A percentile compares a stretch with the other conserved stretches of the same genome.
Evolutionary conservation across 2,888 invertebrate species (phyloP).

Genomic region (Silvanus unidentatus): DNA sequence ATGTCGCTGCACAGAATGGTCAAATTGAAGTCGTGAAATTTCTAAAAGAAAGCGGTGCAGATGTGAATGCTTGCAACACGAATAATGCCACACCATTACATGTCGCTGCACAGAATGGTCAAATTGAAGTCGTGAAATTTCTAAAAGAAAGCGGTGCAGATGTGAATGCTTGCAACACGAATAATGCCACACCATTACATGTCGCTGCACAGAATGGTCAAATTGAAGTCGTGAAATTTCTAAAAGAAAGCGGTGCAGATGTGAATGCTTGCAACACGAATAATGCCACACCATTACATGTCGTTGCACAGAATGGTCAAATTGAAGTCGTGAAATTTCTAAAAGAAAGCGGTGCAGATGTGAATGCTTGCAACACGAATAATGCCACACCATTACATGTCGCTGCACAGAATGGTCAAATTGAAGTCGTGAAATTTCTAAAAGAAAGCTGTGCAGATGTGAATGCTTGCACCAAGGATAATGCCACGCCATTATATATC

Average conservation of each 20-base stretch:
- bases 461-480: no score
- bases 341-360: no score
- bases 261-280: no score
- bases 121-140: slow-evolving; percentile 10
- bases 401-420: background rate
- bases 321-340: no score
- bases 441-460: no score
- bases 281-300: no score
- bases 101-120: slow-evolving; percentile 14
- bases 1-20: background rate
- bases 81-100: slow-evolving; percentile 16
- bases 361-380: background rate
- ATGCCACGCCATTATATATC: no score
- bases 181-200: slow-evolving; percentile 28
- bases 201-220: slow-evolving; percentile 13
- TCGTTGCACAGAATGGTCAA: no score
- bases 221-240: no score
- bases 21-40: background rate
- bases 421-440: background rate
- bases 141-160: slow-evolving; percentile 12
- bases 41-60: slow-evolving; percentile 1
- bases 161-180: slow-evolving; percentile 17
- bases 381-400: background rate
- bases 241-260: no score
- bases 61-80: slow-evolving; percentile 5